Evolutionary conservation across 92 coral and sea anemone species (phyloP).

Genomic region (Palythoa grandis): DNA sequence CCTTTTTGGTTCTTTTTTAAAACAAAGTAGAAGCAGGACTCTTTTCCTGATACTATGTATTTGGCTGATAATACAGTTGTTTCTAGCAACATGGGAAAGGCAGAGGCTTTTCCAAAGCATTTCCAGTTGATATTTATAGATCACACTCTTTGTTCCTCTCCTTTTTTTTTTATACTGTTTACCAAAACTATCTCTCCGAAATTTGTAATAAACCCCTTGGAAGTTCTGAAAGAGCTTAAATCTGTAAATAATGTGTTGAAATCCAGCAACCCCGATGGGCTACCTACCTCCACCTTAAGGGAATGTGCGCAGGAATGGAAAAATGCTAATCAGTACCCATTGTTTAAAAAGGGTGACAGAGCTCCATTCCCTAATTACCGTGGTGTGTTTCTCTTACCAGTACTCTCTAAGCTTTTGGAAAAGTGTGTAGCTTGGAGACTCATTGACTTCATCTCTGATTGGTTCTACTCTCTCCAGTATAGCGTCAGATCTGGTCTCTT

Average conservation of each 20-base stretch:
- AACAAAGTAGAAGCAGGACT: too few species aligned
- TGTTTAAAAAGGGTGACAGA: slow-evolving; percentile 48
- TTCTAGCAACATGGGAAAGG: neutral
- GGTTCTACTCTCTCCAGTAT: neutral
- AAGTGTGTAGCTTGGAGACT: slow-evolving; percentile 13
- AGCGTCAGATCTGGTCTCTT: neutral
- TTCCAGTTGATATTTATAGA: neutral
- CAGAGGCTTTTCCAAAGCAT: neutral
- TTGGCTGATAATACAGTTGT: too few species aligned
- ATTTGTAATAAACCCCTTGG: slow-evolving; percentile 6
- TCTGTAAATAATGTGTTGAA: neutral
- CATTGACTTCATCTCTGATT: slow-evolving; percentile 25
- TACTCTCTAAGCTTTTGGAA: slow-evolving; percentile 46
- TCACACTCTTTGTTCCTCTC: neutral
- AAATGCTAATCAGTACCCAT: slow-evolving; percentile 23
- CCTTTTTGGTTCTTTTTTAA: too few species aligned
- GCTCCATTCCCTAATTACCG: slow-evolving; percentile 38
- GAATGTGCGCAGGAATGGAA: slow-evolving; percentile 19
- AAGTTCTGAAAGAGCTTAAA: neutral
- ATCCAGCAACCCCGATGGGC: neutral
- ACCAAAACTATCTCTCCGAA: neutral
- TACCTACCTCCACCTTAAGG: neutral
- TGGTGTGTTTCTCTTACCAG: slow-evolving; percentile 34
- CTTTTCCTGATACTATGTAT: too few species aligned
- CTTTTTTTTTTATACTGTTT: neutral